A percentile compares a stretch with the other conserved stretches of the same genome.
These are phyloP conservation scores for Aldabrachelys gigantea DNA, from an alignment of 2,113 vertebrate species.

Conservation along the genomic window DNA sequence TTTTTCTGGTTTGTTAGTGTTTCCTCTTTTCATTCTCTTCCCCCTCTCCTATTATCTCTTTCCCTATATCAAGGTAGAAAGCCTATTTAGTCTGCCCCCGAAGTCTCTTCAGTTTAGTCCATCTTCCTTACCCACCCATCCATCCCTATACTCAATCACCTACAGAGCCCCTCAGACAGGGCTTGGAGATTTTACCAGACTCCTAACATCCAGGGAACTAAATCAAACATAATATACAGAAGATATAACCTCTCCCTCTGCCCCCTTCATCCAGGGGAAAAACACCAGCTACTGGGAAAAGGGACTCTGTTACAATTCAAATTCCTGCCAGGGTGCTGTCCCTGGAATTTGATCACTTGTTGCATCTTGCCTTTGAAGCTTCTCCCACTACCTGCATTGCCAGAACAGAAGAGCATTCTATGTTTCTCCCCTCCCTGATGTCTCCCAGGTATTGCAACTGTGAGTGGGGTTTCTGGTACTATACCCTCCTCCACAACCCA, in stretches of 20 bases:
- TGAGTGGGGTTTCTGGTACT: background rate
- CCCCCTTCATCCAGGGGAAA: background rate
- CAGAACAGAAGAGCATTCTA: background rate
- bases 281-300: background rate
- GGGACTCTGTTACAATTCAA: background rate
- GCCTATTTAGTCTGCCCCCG: background rate
- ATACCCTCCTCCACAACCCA: background rate
- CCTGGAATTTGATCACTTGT: background rate
- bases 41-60: background rate
- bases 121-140: background rate
- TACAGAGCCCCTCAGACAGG: background rate
- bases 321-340: background rate
- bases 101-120: too few relatives aligned
- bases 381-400: background rate
- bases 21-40: background rate
- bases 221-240: background rate
- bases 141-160: background rate
- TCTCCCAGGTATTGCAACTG: background rate
- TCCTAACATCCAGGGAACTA: background rate
- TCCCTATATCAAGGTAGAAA: background rate
- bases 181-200: background rate
- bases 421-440: accelerated
- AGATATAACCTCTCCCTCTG: background rate
- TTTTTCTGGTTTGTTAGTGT: background rate
- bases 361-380: background rate